A percentile compares a stretch with the other conserved stretches of the same genome.
Conservation (phyloP, 2,797 vertebrate genomes). For the Typhlichthys subterraneus region DNA sequence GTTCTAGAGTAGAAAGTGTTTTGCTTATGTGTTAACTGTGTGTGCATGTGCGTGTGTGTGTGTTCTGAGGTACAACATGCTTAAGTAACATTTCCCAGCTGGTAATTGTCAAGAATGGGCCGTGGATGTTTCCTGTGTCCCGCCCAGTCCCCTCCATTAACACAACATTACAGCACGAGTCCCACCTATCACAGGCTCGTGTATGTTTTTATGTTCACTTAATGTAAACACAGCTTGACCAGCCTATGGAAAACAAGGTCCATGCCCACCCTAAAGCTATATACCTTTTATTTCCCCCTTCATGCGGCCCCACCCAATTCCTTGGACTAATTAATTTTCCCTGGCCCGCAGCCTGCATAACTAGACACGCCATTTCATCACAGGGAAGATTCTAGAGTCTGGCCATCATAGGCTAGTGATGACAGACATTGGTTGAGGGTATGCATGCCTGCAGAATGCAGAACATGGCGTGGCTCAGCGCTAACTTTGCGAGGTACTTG, state of each 20-base stretch:
- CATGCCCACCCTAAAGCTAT: constrained; percentile 4
- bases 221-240: constrained; percentile 43
- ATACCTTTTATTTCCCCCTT: constrained; percentile 1
- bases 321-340: constrained; percentile 47
- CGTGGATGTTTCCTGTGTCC: constrained; percentile 26
- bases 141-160: constrained; percentile 24
- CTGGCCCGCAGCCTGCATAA: constrained; percentile 37
- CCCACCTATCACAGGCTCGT: constrained; percentile 45
- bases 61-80: constrained; percentile 9
- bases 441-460: constrained; percentile 32
- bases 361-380: constrained; percentile 54
- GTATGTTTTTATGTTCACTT: constrained; percentile 47
- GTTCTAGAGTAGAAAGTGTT: constrained; percentile 6
- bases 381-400: constrained; percentile 30
- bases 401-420: constrained; percentile 47
- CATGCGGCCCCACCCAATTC: constrained; percentile 17
- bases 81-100: constrained; percentile 30
- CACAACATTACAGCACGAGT: constrained; percentile 52
- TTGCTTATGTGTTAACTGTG: constrained; percentile 8
- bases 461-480: constrained; percentile 30
- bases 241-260: constrained; percentile 22
- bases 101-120: constrained; percentile 28
- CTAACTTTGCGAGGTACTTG: constrained; percentile 33
- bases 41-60: constrained; percentile 15
- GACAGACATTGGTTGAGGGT: constrained; percentile 49